Base-by-base conservation (phyloP, 2,888 invertebrate genomes). In the Adelognathus sp. region DNA sequence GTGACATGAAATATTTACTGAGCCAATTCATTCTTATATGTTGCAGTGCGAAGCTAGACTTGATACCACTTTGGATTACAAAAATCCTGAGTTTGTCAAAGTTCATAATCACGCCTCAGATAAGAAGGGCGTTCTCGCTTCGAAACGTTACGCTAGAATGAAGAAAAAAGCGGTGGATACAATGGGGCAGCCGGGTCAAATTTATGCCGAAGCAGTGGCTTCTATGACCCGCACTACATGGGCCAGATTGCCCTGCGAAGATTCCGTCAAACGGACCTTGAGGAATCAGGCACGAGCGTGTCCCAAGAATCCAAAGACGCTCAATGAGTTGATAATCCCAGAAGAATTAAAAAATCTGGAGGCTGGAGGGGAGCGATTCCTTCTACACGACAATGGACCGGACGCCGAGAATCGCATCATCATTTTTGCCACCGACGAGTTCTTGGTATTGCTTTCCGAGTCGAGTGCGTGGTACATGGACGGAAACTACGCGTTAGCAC, bases 391-490 rank as follows among this genome's bases (percentile, higher is more conserved):
- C 9, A 67, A 52, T 36, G 50, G 67, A 3, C 14, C 21, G 0
- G 31, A 66, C 29, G 24, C 50, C 2, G 18, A 9, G 1, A 14
- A 36, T 9, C 29, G 67, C 14, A 54, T 52, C 1, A 39, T 67
- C 2, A 67, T 67, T 3, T 69, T 69, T 24, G 58, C 69, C 5
- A 44, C 69, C 0, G 69, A 58, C 9, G 16, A 31, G 6, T 24
- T 41, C 24, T 11, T 69, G n/a, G 41, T 41, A 7, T n/a, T 56
- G 3, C 44, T 69, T 16, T 14, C 24, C 1, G 14, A 56, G n/a
- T 9, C 44, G 11, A 9, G 2, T n/a, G 31, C 31, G 6, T 56
- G 69, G 69, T 56, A 18, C 14, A 41, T 58, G 31, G 56, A 69
- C 24, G 69, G 69, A 18, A 69, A 64, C 24, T 56, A n/a, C 11